Evolutionary conservation across 1,140 invertebrate species (phyloP).

Genomic region (Panulirus ornatus): DNA sequence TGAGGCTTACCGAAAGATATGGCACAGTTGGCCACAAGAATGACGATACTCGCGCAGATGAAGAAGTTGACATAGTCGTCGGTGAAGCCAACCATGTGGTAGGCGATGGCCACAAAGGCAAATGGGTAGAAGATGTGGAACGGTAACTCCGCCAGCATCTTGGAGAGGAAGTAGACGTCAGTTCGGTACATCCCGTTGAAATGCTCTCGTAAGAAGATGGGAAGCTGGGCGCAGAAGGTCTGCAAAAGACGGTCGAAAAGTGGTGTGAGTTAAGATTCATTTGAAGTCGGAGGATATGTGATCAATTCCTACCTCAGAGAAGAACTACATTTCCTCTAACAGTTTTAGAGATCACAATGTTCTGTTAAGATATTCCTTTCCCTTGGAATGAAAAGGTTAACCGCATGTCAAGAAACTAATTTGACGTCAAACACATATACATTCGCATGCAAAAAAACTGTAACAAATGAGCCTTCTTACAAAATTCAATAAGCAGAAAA

Average conservation of each 20-base stretch:
- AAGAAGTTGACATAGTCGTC: slow-evolving; percentile 86
- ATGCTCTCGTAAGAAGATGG: slow-evolving; percentile 94
- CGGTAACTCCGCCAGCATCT: slow-evolving; percentile 89
- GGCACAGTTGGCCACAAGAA: slow-evolving; percentile 92
- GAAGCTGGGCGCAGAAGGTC: slow-evolving; percentile 95
- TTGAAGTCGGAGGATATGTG: too few relatives aligned
- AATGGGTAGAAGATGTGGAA: slow-evolving; percentile 87
- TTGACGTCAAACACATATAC: too few relatives aligned
- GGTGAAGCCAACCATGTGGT: slow-evolving; percentile 92
- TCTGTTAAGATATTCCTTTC: too few relatives aligned
- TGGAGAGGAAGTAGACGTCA: slow-evolving; percentile 95
- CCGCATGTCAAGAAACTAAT: too few relatives aligned
- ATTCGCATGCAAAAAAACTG: too few relatives aligned
- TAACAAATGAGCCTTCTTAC: too few relatives aligned
- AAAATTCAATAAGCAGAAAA: too few relatives aligned
- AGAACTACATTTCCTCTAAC: too few relatives aligned
- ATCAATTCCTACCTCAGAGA: too few relatives aligned
- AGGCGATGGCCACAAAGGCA: slow-evolving; percentile 90
- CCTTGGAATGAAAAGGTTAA: too few relatives aligned
- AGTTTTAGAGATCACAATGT: too few relatives aligned
- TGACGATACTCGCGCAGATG: slow-evolving; percentile 85
- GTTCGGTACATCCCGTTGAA: slow-evolving; percentile 94
- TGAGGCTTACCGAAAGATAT: slow-evolving; percentile 38
- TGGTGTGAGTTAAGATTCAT: too few relatives aligned
- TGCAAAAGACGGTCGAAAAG: slow-evolving; percentile 81